Evolutionary conservation across 2,113 vertebrate species (phyloP).

Genomic region (Gopherus flavomarginatus): DNA sequence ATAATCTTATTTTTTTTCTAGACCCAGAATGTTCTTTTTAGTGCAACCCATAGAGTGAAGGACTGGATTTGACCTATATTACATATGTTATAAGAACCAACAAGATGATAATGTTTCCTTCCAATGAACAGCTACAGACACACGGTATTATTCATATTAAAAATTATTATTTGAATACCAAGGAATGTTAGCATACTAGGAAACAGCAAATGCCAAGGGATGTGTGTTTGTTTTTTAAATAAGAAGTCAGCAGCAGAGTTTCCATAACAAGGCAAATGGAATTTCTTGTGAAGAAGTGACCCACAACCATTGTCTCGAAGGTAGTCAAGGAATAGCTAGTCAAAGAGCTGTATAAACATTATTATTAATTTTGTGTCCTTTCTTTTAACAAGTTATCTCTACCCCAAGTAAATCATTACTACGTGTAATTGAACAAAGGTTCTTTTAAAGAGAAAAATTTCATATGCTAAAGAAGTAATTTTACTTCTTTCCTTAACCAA

Average conservation of each 20-base stretch:
- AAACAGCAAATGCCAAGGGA: not conserved
- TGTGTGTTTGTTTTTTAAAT: not conserved
- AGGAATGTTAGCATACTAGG: not conserved
- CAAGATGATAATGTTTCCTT: constrained; percentile 8
- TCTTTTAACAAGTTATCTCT: constrained; percentile 42
- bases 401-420: constrained; percentile 34
- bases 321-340: constrained; percentile 20
- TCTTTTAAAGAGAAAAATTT: not conserved
- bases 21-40: not conserved
- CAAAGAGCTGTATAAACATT: not conserved
- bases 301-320: constrained; percentile 9
- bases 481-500: constrained; percentile 20
- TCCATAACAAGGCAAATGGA: not conserved
- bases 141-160: not conserved
- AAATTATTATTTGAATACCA: not conserved
- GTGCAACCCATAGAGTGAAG: not conserved
- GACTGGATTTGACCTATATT: not conserved
- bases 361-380: constrained; percentile 4
- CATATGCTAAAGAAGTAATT: not conserved
- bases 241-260: not conserved
- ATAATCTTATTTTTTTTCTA: not conserved
- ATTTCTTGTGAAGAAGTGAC: not conserved
- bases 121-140: not conserved
- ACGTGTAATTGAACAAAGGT: constrained; percentile 32
- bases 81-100: constrained; percentile 3